These are phyloP conservation scores for Hippocampus comes DNA, from an alignment of 2,113 vertebrate species.

Conservation along the genomic window DNA sequence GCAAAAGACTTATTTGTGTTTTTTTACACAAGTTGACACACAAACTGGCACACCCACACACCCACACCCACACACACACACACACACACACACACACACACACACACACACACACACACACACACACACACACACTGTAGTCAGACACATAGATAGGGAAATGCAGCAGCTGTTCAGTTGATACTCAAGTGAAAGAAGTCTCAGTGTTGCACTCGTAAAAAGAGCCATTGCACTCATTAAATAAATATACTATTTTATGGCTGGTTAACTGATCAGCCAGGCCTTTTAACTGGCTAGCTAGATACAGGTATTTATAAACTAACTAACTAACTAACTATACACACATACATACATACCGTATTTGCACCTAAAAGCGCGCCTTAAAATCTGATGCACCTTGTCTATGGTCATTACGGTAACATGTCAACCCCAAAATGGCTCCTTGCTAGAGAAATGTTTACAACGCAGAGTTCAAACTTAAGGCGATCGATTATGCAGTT, in stretches of 20 bases:
- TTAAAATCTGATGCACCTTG: too few species aligned
- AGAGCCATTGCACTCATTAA: background rate
- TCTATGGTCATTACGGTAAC: too few species aligned
- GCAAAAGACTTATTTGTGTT: slow-evolving; percentile 31
- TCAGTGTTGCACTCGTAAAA: background rate
- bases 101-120: slow-evolving; percentile 12
- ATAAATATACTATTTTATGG: background rate
- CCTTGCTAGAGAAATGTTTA: too few species aligned
- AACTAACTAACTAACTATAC: background rate
- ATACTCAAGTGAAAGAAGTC: background rate
- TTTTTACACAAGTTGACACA: slow-evolving; percentile 36
- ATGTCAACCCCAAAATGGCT: too few species aligned
- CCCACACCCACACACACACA: background rate
- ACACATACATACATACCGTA: too few species aligned
- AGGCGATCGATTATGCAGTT: too few species aligned
- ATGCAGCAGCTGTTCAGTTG: background rate
- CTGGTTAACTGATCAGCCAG: background rate
- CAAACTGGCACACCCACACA: background rate
- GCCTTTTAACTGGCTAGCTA: background rate
- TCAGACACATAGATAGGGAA: background rate
- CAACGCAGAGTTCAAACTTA: too few species aligned
- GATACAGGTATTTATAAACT: background rate
- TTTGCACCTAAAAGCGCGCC: too few species aligned
- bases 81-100: slow-evolving; percentile 1
- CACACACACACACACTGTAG: slow-evolving; percentile 12